Percentiles rank a stretch among this genome's conserved stretches.
Conservation (phyloP, 2,888 invertebrate genomes). For the Synanthedon myopaeformis region DNA sequence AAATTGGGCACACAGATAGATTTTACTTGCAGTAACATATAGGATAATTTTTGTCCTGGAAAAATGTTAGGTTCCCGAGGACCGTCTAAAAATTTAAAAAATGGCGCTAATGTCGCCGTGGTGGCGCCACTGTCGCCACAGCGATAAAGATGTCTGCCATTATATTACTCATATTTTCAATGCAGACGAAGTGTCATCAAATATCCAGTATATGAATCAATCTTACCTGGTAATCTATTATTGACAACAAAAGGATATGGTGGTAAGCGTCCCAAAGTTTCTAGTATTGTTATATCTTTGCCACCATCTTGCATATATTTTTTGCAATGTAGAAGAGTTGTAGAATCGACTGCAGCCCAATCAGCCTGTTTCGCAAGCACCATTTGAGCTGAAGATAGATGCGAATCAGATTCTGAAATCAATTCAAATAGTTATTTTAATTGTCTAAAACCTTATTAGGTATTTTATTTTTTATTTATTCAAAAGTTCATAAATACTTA, state of each 20-base stretch:
- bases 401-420: constrained; percentile 68
- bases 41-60: too few relatives aligned
- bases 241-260: constrained; percentile 75
- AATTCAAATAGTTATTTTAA: not conserved
- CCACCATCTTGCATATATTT: constrained; percentile 68
- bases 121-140: too few relatives aligned
- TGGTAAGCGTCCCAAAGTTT: constrained; percentile 75
- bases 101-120: too few relatives aligned
- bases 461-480: constrained; percentile 1
- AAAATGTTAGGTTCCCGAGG: too few relatives aligned
- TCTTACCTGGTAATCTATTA: constrained; percentile 64
- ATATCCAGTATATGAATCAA: not conserved
- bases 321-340: constrained; percentile 65
- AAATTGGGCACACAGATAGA: too few relatives aligned
- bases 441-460: not conserved
- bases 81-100: too few relatives aligned
- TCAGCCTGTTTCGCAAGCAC: constrained; percentile 72
- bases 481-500: constrained; percentile 41
- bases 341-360: constrained; percentile 75
- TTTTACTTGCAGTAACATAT: too few relatives aligned
- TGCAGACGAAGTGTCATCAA: not conserved
- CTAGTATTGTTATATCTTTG: constrained; percentile 67
- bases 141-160: too few relatives aligned
- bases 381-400: constrained; percentile 73
- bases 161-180: too few relatives aligned